Conservation (phyloP, 2,113 vertebrate genomes). For the Ceyx melanurus region DNA sequence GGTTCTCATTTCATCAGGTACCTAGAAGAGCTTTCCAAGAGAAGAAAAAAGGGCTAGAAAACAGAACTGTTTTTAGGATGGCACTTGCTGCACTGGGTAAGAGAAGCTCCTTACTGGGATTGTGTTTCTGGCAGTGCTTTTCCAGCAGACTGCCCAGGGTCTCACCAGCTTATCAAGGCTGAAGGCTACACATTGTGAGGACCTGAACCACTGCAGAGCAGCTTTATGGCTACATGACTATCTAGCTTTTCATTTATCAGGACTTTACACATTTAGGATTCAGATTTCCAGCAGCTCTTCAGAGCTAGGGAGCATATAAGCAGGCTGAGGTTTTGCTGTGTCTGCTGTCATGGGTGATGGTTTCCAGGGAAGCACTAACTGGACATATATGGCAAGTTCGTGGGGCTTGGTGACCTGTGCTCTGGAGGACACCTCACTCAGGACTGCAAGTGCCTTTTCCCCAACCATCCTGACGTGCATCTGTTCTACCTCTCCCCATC, state of each 20-base stretch:
- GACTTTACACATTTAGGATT: slow-evolving; percentile 34
- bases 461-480: not conserved
- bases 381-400: not conserved
- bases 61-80: not conserved
- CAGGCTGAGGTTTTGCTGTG: not conserved
- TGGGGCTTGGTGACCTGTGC: not conserved
- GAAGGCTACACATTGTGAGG: not conserved
- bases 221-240: slow-evolving; percentile 7
- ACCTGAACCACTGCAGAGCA: slow-evolving; percentile 17
- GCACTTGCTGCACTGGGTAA: not conserved
- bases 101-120: not conserved
- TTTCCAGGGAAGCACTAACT: not conserved
- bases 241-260: slow-evolving; percentile 33
- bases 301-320: not conserved
- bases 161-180: not conserved
- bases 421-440: not conserved
- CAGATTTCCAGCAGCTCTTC: slow-evolving; percentile 21
- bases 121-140: not conserved
- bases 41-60: not conserved
- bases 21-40: not conserved
- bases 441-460: not conserved
- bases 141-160: not conserved
- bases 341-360: not conserved
- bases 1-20: not conserved
- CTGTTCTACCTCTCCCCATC: not conserved